A percentile compares a stretch with the other conserved stretches of the same genome.
phyloP scores from a whole-genome alignment of 1,140 invertebrate species.

The Saccostrea glomerata region DNA sequence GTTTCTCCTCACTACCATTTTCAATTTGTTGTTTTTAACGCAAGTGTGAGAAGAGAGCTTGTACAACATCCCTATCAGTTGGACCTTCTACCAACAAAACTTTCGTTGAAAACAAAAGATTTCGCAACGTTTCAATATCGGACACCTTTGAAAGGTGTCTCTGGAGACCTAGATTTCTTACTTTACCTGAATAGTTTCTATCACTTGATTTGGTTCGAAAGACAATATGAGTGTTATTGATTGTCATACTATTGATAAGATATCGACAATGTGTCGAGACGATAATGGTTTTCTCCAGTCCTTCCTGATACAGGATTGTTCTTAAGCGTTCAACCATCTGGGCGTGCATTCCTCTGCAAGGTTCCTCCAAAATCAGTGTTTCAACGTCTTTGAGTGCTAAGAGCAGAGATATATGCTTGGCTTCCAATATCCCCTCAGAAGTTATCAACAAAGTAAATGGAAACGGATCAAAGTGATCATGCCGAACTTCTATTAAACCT shows the following conservation, averaged over 20 bases:
- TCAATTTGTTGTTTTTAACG: background rate
- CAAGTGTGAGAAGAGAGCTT: background rate
- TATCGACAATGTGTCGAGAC: constrained; percentile 20
- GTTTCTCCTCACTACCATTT: background rate
- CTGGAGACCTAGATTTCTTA: background rate
- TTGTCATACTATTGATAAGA: constrained; percentile 1
- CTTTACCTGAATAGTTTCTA: too few relatives aligned
- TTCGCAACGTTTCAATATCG: background rate
- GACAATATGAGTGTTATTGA: background rate
- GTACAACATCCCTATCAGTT: background rate
- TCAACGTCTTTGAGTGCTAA: background rate
- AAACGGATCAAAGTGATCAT: background rate
- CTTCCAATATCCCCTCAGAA: constrained; percentile 43
- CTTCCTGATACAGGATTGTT: background rate
- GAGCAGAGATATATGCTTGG: constrained; percentile 33
- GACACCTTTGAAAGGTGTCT: background rate
- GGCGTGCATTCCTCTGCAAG: constrained; percentile 48
- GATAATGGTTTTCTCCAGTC: background rate
- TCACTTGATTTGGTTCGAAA: background rate
- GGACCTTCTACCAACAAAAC: background rate
- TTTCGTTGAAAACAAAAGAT: background rate
- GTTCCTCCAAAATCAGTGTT: constrained; percentile 45
- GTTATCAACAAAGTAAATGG: constrained; percentile 38
- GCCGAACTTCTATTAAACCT: background rate
- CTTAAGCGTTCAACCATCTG: constrained; percentile 44